A percentile compares a stretch with the other conserved stretches of the same genome.
These are phyloP conservation scores for Typhlomys cinereus DNA, from an alignment of 2,113 vertebrate genomes.

Conservation along the genomic window DNA sequence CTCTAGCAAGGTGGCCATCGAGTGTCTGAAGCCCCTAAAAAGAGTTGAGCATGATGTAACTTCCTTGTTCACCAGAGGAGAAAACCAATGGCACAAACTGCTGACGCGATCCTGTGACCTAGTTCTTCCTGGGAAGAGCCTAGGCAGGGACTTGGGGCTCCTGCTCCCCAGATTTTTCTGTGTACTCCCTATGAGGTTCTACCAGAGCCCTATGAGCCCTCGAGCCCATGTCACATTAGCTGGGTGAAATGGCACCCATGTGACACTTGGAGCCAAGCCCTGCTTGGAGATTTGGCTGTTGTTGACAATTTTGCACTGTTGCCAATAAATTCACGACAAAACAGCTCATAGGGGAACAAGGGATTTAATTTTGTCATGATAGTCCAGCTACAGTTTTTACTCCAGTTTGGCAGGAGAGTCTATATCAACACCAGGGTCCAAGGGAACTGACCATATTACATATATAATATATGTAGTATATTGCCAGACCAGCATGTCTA, in stretches of 20 bases:
- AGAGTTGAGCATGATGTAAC: not conserved
- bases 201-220: accelerated
- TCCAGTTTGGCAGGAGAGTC: too few relatives aligned
- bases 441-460: too few relatives aligned
- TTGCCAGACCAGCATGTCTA: too few relatives aligned
- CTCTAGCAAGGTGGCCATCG: not conserved
- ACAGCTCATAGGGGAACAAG: too few relatives aligned
- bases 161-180: not conserved
- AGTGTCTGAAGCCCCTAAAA: not conserved
- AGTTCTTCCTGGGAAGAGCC: not conserved
- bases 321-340: too few relatives aligned
- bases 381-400: too few relatives aligned
- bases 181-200: not conserved
- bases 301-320: too few relatives aligned
- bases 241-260: not conserved
- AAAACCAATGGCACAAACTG: not conserved
- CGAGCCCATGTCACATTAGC: accelerated
- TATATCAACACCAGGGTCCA: too few relatives aligned
- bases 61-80: not conserved
- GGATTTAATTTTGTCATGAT: too few relatives aligned
- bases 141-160: not conserved
- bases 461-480: too few relatives aligned
- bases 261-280: not conserved
- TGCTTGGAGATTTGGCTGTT: not conserved
- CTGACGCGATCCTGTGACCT: not conserved